Base-by-base conservation (phyloP, 2,113 vertebrate genomes). In the Forbesichthys agassizii region DNA sequence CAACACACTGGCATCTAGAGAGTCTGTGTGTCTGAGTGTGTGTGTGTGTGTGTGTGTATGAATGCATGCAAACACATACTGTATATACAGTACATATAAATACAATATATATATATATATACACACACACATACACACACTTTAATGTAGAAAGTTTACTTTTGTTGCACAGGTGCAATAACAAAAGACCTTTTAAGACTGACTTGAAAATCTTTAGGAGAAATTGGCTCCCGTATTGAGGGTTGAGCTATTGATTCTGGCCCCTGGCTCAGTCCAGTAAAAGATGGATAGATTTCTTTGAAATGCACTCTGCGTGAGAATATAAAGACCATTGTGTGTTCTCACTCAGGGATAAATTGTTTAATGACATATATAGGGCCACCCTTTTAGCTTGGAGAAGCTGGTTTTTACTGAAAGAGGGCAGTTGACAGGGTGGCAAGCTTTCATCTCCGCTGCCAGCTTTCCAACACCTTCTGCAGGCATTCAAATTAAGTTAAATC, bases 271-370 rank as follows among this genome's bases (percentile, higher is more conserved):
- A 75, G 82, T 79, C 80, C 77, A 78, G 86, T 84, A 89, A 92
- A 89, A 92, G 91, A 92, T 87, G 89, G 90, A 92, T 93, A 87
- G 91, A 92, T 92, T 90, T 90, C 88, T 92, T 90, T 92, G 89
- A 92, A 93, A 91, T 87, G 87, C 85, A 82, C 89, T 86, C 87
- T 70, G 82, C 82, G 85, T 88, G 83, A 83, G 85, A 88, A 87
- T 86, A 90, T 90, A 88, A 90, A 90, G 79, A 89, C 80, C 74
- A 81, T 83, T 90, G 88, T 91, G 86, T 88, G 83, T 84, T 90
- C 82, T 86, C 83, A 68, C 88, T 85, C 83, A 78, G 89, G 86
- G 87, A 88, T 90, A 78, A 85, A 88, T 83, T 80, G 86, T 88
- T 91, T 87, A 82, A 81, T 80, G 88, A 88, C 85, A 87, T 84